A percentile compares a stretch with the other conserved stretches of the same genome.
Evolutionary conservation across 37 sponge, comb jelly and placozoan genomes (phyloP).

Genomic region (Agelas oroides): DNA sequence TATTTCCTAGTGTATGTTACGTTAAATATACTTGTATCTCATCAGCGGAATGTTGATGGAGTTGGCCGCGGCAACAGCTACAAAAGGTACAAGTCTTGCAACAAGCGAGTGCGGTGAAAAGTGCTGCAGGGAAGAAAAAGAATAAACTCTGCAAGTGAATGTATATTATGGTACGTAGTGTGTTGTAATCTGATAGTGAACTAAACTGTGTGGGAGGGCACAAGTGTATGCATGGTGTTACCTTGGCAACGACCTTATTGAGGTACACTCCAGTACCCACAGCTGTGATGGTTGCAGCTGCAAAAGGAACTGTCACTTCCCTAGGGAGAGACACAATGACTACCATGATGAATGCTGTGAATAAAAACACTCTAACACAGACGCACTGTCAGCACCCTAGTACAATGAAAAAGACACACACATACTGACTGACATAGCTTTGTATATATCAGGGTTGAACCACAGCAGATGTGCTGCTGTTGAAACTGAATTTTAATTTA

Average conservation of each 20-base stretch:
- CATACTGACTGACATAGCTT: no score
- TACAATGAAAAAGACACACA: no score
- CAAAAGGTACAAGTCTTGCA: conserved; percentile 90
- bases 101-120: conserved; percentile 73
- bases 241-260: conserved; percentile 67
- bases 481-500: no score
- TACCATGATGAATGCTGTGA: no score
- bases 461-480: no score
- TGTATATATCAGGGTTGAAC: no score
- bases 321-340: no score
- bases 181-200: no score
- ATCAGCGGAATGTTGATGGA: conserved; percentile 94
- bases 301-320: conserved; percentile 74
- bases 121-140: conserved; percentile 35
- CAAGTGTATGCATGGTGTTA: neutral
- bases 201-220: neutral
- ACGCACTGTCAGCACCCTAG: no score
- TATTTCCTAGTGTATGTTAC: no score
- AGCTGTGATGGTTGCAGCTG: conserved; percentile 88
- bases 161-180: no score
- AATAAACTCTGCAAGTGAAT: neutral
- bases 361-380: no score
- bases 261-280: conserved; percentile 80
- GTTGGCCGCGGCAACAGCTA: conserved; percentile 94
- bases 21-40: conserved; percentile 85